These are phyloP conservation scores for Pomacea maculata DNA, from an alignment of 1,140 invertebrate species.

Conservation along the genomic window DNA sequence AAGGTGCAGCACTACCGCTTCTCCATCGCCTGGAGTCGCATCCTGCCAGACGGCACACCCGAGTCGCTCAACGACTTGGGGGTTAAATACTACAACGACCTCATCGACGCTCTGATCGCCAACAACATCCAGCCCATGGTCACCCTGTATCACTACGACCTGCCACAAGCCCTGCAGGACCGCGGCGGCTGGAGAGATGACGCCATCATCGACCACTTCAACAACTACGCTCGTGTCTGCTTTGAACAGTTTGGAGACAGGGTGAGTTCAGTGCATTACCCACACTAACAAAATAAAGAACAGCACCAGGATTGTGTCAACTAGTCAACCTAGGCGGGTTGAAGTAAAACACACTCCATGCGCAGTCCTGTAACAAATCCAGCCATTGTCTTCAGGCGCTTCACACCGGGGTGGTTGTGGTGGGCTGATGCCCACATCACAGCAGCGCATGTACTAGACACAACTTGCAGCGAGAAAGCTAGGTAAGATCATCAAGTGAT, in stretches of 20 bases:
- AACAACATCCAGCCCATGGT: conserved; percentile 65
- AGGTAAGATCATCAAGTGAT: too few species aligned
- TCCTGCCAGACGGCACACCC: conserved; percentile 52
- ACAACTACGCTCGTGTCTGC: conserved; percentile 61
- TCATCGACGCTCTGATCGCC: conserved; percentile 53
- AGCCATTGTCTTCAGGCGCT: too few species aligned
- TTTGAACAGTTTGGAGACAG: conserved; percentile 61
- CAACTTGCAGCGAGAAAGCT: too few species aligned
- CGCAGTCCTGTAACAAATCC: too few species aligned
- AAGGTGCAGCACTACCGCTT: conserved; percentile 61
- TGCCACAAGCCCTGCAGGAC: conserved; percentile 54
- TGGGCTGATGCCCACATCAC: too few species aligned
- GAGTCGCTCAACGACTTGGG: conserved; percentile 44
- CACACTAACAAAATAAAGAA: too few species aligned
- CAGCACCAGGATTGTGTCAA: too few species aligned
- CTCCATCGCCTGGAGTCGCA: conserved; percentile 59
- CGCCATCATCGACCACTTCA: conserved; percentile 67
- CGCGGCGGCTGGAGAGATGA: conserved; percentile 68
- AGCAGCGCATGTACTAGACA: too few species aligned
- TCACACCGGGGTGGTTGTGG: too few species aligned
- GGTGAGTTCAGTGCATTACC: conserved; percentile 31
- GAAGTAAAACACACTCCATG: too few species aligned
- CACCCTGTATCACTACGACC: conserved; percentile 69
- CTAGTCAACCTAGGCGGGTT: too few species aligned
- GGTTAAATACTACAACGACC: conserved; percentile 58